Conservation (phyloP, 1,140 invertebrate species). For the Penaeus vannamei region DNA sequence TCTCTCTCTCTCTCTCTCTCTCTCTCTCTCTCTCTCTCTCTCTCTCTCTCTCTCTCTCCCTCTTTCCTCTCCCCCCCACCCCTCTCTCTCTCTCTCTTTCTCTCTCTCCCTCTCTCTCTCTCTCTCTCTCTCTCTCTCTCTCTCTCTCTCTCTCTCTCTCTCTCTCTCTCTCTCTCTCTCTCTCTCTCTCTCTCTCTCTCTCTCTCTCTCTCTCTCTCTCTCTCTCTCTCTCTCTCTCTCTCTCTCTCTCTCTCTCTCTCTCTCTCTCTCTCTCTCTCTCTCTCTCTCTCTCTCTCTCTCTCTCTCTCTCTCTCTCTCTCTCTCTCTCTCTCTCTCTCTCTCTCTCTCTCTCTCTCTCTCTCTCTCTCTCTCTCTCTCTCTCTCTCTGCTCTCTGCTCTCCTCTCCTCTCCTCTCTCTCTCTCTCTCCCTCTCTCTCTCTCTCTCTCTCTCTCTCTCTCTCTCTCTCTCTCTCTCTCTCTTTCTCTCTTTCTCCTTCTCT, state of each 20-base stretch:
- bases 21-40: background rate
- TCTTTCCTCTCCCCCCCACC: too few species aligned
- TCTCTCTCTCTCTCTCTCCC: background rate
- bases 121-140: background rate
- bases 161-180: slow-evolving; percentile 46
- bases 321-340: background rate
- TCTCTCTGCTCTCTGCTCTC: too few species aligned
- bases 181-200: background rate
- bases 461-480: background rate
- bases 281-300: background rate
- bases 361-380: background rate
- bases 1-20: background rate
- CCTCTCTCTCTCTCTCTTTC: too few species aligned
- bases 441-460: too few species aligned
- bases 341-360: background rate
- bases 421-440: too few species aligned
- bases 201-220: background rate
- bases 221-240: too few species aligned
- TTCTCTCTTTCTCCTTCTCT: too few species aligned
- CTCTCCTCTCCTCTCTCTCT: background rate
- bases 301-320: background rate
- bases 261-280: background rate
- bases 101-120: too few species aligned
- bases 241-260: background rate
- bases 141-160: slow-evolving; percentile 38